Conservation (phyloP, 2,797 vertebrate species). For the Lagocephalus sceleratus region DNA sequence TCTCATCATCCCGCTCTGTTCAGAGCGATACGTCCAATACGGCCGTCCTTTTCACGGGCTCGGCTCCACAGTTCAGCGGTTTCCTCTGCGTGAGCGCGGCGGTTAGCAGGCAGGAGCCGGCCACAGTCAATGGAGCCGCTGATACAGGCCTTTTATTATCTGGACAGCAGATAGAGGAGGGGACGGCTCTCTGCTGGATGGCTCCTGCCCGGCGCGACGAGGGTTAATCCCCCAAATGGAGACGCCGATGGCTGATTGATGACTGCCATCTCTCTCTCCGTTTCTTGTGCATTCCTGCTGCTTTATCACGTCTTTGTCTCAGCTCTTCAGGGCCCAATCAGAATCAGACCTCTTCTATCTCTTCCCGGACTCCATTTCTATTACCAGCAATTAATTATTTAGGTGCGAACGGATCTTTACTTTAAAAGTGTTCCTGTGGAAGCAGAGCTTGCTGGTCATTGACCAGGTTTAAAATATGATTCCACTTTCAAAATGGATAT, state of each 20-base stretch:
- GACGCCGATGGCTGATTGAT: constrained; percentile 68
- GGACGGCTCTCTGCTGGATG: constrained; percentile 63
- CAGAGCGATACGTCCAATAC: constrained; percentile 40
- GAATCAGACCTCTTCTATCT: background rate
- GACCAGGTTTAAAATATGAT: too few relatives aligned
- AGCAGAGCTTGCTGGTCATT: too few relatives aligned
- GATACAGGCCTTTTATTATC: constrained; percentile 63
- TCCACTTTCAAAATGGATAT: too few relatives aligned
- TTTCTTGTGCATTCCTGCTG: constrained; percentile 37
- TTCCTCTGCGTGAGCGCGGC: too few relatives aligned
- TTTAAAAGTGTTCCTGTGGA: background rate
- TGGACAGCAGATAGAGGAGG: constrained; percentile 55
- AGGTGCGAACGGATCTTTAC: constrained; percentile 1
- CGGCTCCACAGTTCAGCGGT: background rate
- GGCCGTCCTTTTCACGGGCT: constrained; percentile 36
- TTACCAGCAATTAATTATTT: background rate
- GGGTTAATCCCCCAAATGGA: constrained; percentile 66
- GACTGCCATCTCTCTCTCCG: constrained; percentile 36
- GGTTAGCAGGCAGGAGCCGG: constrained; percentile 42
- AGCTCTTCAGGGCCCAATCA: background rate
- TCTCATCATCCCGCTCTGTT: constrained; percentile 31
- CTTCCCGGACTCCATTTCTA: too few relatives aligned
- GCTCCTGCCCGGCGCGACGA: constrained; percentile 51
- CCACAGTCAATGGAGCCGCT: constrained; percentile 58
- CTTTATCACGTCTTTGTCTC: constrained; percentile 16